phyloP scores from a whole-genome alignment of 53 echinoderm and acorn worm genomes.

The Crossaster papposus region DNA sequence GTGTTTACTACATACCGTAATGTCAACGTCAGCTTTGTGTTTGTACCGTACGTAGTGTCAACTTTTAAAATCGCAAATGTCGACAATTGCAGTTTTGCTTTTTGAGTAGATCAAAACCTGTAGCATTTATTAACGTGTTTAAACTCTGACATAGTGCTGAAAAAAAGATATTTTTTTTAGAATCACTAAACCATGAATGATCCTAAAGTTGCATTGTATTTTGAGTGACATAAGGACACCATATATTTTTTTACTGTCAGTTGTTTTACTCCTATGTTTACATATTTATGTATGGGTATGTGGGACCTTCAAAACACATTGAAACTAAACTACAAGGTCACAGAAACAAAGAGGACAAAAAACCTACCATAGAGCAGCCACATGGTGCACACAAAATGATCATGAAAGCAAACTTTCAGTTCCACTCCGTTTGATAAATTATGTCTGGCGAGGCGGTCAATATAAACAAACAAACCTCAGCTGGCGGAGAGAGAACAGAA shows the following conservation, averaged over 20 bases:
- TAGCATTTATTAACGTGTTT: not conserved
- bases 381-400: not conserved
- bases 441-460: not conserved
- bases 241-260: not conserved
- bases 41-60: not conserved
- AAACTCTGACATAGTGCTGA: too few species aligned
- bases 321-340: not conserved
- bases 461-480: slow-evolving; percentile 17
- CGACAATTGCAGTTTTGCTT: not conserved
- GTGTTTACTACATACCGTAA: too few species aligned
- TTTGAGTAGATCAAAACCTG: not conserved
- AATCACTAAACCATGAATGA: too few species aligned
- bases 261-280: not conserved
- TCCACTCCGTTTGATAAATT: slow-evolving; percentile 28
- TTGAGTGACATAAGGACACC: too few species aligned
- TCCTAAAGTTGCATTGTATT: too few species aligned
- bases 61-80: not conserved
- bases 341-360: not conserved
- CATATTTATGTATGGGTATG: not conserved
- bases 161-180: too few species aligned
- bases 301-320: not conserved
- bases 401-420: slow-evolving; percentile 25
- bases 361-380: not conserved
- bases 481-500: not conserved
- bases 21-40: not conserved